Evolutionary conservation across 2,797 vertebrate genomes (phyloP).

Genomic region (Megalops cyprinoides): DNA sequence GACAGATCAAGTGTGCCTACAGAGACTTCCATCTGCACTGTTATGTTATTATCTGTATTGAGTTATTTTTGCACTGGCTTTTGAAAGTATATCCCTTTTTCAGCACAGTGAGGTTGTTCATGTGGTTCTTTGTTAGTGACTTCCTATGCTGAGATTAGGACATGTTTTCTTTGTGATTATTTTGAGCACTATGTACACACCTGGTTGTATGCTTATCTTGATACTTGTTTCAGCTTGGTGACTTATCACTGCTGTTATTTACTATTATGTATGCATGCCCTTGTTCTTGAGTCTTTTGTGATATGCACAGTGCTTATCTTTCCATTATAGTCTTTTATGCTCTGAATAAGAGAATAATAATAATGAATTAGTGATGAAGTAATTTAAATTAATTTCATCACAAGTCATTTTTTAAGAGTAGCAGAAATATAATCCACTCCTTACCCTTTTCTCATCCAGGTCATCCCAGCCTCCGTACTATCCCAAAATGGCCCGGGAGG

Average conservation of each 20-base stretch:
- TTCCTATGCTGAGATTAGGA: not conserved
- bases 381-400: too few species aligned
- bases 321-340: not conserved
- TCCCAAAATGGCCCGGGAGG: constrained; percentile 47
- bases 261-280: not conserved
- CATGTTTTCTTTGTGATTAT: not conserved
- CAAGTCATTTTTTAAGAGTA: too few species aligned
- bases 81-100: too few species aligned
- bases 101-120: too few species aligned
- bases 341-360: not conserved
- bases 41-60: too few species aligned
- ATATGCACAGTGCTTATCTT: not conserved
- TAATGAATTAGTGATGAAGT: too few species aligned
- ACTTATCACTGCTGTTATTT: not conserved
- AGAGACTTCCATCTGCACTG: not conserved
- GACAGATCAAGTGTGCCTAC: not conserved
- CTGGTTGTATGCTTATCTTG: not conserved
- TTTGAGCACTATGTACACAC: not conserved
- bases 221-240: not conserved
- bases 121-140: not conserved
- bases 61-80: too few species aligned
- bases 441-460: constrained; percentile 45
- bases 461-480: constrained; percentile 57
- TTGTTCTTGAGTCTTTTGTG: not conserved
- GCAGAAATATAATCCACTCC: not conserved